Evolutionary conservation across 2,888 invertebrate species (phyloP), one percentile per base, ranked within the genome.

Genomic region (Conomelus anceps): DNA sequence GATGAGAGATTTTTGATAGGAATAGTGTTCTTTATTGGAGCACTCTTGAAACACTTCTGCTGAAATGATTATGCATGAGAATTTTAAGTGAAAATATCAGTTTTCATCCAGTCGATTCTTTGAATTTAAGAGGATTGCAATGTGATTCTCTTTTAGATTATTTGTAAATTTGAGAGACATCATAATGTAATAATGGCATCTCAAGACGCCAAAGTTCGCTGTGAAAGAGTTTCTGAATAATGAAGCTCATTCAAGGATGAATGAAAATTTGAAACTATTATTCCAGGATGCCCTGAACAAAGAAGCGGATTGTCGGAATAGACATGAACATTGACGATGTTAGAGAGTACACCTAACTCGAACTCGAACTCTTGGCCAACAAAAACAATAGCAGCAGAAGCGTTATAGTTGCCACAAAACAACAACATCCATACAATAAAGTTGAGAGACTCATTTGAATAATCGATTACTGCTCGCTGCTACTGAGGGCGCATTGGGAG

Each of bases 371-470:
- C 63, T 63, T n/a, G 63, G n/a, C 63, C n/a, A 63, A 63, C 63
- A 63, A 63, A 63, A 63, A 63, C 63, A 63, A 63, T 63, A 63
- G 63, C 63, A 63, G 63, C 63, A 63, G 63, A 63, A 63, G 63
- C 63, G 63, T 63, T 63, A 63, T n/a, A n/a, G 63, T 63, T 63
- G 63, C 63, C 63, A n/a, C 63, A 63, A 63, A 63, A 63, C 63
- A 63, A 63, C 63, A 63, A 63, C 63, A n/a, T 20, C 22, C 17
- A 22, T 23, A 88, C 41, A 63, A 88, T 34, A 88, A 88, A 88
- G 88, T 88, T 88, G 85, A 23, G n/a, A 88, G 88, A 29, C 88
- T 88, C 88, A 88, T 88, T 88, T 88, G 88, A 88, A 88, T 88
- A 88, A 88, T 88, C 88, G 88, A 88, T 88, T 63, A 88, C 22